Base-by-base conservation (phyloP, 37 sponge, comb jelly and placozoan species). In the Dysidea cf. avara region DNA sequence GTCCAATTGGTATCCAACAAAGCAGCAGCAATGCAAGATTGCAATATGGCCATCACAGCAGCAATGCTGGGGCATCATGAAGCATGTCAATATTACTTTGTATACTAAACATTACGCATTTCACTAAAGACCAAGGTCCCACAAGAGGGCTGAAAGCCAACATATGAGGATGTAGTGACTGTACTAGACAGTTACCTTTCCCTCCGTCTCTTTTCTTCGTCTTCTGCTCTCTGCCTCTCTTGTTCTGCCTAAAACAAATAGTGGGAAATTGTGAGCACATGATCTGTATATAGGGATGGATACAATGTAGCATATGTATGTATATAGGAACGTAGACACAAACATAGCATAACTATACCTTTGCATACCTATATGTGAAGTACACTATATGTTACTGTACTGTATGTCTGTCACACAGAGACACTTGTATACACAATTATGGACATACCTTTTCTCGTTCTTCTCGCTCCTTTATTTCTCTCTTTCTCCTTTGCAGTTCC, bases 401-500 rank as follows among this genome's bases (percentile, higher is more conserved):
- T 61, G 63, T 20, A n/a, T 61, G n/a, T n/a, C n/a, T n/a, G n/a
- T n/a, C n/a, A n/a, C n/a, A n/a, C n/a, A 9, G 25, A 18, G 29
- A n/a, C 29, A 28, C 11, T 18, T 58, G 14, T 58, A 25, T 9
- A 9, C 60, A 39, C 39, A 20, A 24, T 2, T 24, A 11, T 21
- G 34, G 2, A 5, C 76, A 56, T 49, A 87, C 88, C 48, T 64
- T 64, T 20, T 83, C 84, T 36, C 40, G 84, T 62, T 87, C 85
- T 70, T 81, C 81, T 55, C 84, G 74, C 38, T 79, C 80, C 53
- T 67, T 74, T 1, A 75, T 51, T 26, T 79, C 83, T 54, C 66
- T 71, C 51, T 78, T 54, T 22, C 88, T 74, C 20, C 87, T 60
- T 75, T 92, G 85, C 60, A 92, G 61, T 40, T 87, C 81, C 71